Base-by-base conservation (phyloP, 64 coral and sea anemone genomes). In the Montipora capricornis region DNA sequence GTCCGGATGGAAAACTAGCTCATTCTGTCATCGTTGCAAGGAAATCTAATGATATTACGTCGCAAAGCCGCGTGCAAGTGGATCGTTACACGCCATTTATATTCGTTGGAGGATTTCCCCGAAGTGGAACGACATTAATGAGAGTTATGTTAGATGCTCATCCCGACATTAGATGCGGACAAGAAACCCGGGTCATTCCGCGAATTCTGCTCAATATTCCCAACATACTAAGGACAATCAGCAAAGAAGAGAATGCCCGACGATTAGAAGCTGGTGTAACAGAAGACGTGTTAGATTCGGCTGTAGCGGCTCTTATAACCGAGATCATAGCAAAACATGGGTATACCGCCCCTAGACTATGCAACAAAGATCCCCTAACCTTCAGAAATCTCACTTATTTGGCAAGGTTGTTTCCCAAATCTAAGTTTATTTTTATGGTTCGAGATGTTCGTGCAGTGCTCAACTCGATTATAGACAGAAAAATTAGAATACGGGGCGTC, bases 111-210 rank as follows among this genome's bases (percentile, higher is more conserved):
- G 97, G 97, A 44, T 96, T 94, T 96, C 97, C 97, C 20, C 78
- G 97, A 10, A 99, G 97, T 76, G 97, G 97, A 5, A 99, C 97
- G 8, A 99, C 97, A 6, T 24, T 99, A 7, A 99, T 99, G 97
- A 76, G 97, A 73, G 97, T 94, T 8, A 73, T 99, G 76, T 80
- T 99, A 4, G 97, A 99, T 77, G 94, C 95, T 49, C 97, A 96
- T 92, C 97, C 97, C 4, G 74, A 96, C 16, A 90, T 99, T 57
- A 84, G 95, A 24, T 99, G 97, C 75, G 97, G 97, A 5, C 97
- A 99, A 87, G 97, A 99, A 92, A 99, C 97, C 1, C 83, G 91
- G 44, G 88, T 99, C 16, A 99, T 99, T 58, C 97, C 97, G 74
- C 92, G 96, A 77, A 83, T 99, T 20, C 81, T 99, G 12, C 79